Evolutionary conservation across 2,888 invertebrate genomes (phyloP), one percentile per base, ranked within the genome.

Genomic region (Trissoscelio sp.): DNA sequence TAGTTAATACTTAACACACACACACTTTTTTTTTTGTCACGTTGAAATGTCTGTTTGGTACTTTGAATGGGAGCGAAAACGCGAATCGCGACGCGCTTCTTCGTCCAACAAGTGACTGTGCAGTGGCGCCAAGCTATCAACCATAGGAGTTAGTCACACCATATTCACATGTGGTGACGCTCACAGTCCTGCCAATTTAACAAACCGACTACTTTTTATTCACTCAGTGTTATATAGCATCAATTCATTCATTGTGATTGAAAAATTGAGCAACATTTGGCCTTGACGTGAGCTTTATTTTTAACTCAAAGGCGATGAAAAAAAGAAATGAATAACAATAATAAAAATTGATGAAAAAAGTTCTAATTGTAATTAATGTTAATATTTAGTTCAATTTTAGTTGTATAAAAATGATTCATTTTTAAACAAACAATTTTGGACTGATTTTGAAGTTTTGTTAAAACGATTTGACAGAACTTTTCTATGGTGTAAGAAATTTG

Each of bases 31-130:
- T n/a, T n/a, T n/a, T n/a, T n/a, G 44, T 18, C 2, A 18, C 16
- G 12, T 44, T 9, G 44, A 20, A 3, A 4, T 7, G 2, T 42
- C 16, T 14, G 7, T 67, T 66, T 44, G 12, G n/a, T n/a, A n/a
- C n/a, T n/a, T n/a, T n/a, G 9, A 22, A 16, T 16, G 62, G 37
- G 39, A 66, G 39, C 44, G 55, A 48, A 16, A 24, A 39, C 22
- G 72, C 58, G 78, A 64, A 46, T 39, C 64, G 37, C 67, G 42
- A 9, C 60, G 57, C 73, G 64, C 18, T 44, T n/a, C 73, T 55
- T 64, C 46, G 64, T 73, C 73, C 64, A 73, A 72, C 73, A 57
- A 73, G 78, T 74, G 62, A 82, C 81, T 79, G 72, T 67, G 74
- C 74, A 67, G 81, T 77, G 80, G 75, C 77, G 72, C 72, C 70